Evolutionary conservation across 2,797 vertebrate genomes (phyloP), one percentile per base, ranked within the genome.

Genomic region (Microhierax caerulescens): DNA sequence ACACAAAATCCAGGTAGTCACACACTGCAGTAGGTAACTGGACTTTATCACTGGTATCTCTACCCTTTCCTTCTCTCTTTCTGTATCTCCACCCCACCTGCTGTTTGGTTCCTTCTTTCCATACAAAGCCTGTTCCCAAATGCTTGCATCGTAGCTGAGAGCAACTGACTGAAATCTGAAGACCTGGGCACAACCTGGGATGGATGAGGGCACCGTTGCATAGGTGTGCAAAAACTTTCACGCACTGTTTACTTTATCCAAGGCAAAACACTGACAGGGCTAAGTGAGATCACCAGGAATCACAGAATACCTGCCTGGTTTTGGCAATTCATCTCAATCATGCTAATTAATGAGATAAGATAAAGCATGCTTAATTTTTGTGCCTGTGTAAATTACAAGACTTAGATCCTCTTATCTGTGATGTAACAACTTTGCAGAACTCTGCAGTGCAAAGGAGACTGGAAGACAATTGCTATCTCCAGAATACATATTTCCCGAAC

Each of bases 221-320:
- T 6, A 19, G n/a, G 15, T 16, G 20, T 37, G 28, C 24, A 85
- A 83, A 91, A 88, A 28, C 10, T 4, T 76, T 64, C 13, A 36
- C 4, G 6, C 0, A 0, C 37, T 53, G 18, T 48, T 78, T 48
- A 19, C 7, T 48, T 82, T 67, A 36, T 23, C 6, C 10, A 70
- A 80, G 30, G 5, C 24, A 51, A 69, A 93, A 76, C n/a, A 23
- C 9, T 56, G n/a, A 76, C 14, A 6, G 37, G 51, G 25, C 19
- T 67, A 50, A 64, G 32, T 39, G 34, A 76, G 12, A 83, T 45
- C 41, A 68, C 19, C 37, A n/a, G 32, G 41, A 81, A 86, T 60
- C 61, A 70, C 11, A 70, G 5, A 65, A 32, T 12, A 19, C 32
- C 45, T 76, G 9, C 21, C 39, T 88, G 43, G 15, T 30, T 69